Conservation (phyloP, 2,797 vertebrate species). For the Paedocypris micromegethes region DNA sequence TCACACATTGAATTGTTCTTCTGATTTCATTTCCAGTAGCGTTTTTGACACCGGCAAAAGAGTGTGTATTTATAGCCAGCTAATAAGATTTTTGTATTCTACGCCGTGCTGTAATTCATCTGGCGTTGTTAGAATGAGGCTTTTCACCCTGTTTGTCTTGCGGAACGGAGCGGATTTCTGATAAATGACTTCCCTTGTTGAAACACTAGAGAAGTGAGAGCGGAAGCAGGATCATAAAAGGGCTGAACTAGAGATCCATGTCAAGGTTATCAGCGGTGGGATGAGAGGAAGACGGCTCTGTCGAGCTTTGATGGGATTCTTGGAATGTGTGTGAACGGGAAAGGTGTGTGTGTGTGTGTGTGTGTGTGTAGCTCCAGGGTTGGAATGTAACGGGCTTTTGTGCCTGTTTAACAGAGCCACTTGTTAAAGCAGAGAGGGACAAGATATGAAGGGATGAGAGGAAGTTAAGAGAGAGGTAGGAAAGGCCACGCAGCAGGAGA, state of each 20-base stretch:
- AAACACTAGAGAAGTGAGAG: constrained; percentile 1
- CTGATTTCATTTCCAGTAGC: too few species aligned
- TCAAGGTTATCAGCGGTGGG: constrained; percentile 31
- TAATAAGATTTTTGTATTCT: too few species aligned
- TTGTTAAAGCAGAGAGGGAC: constrained; percentile 55
- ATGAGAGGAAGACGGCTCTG: constrained; percentile 34
- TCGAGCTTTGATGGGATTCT: constrained; percentile 70
- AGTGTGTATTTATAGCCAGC: too few species aligned
- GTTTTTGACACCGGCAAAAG: too few species aligned
- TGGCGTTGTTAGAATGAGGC: too few species aligned
- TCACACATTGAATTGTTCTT: too few species aligned
- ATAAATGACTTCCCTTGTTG: too few species aligned
- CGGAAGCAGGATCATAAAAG: constrained; percentile 13
- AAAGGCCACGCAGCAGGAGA: constrained; percentile 10
- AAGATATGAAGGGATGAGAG: constrained; percentile 23
- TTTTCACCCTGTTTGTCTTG: too few species aligned
- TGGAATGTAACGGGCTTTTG: constrained; percentile 75
- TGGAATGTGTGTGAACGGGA: constrained; percentile 69
- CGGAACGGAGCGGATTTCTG: too few species aligned
- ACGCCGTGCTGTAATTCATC: too few species aligned
- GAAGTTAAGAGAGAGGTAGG: constrained; percentile 11
- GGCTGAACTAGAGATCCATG: constrained; percentile 13
- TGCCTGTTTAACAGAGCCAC: constrained; percentile 63
- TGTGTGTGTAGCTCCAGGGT: constrained; percentile 61
- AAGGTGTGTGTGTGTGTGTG: constrained; percentile 50